Percentiles rank a stretch among this genome's conserved stretches.
phyloP scores from a whole-genome alignment of 23 tunicate genomes.

The Oikopleura vanhoeffeni region DNA sequence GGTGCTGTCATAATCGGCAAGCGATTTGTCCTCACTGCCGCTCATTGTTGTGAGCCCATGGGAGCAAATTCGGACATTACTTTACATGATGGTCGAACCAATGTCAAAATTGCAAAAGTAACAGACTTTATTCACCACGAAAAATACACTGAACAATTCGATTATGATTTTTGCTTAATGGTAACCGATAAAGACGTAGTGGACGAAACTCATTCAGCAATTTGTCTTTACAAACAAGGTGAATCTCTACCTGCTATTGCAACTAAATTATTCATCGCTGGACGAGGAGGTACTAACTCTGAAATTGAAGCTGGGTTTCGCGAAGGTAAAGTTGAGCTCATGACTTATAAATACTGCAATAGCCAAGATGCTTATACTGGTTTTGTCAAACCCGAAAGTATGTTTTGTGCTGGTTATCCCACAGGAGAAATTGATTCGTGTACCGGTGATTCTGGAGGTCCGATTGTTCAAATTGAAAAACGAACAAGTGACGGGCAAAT shows the following conservation, averaged over 20 bases:
- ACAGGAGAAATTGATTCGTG: not conserved
- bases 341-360: not conserved
- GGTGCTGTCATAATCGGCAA: not conserved
- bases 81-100: too few species aligned
- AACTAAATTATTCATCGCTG: constrained; percentile 7
- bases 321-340: not conserved
- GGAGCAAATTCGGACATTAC: not conserved
- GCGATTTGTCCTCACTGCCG: not conserved
- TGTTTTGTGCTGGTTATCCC: not conserved
- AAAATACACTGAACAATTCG: not conserved
- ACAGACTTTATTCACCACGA: not conserved
- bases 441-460: not conserved
- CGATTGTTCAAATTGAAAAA: not conserved
- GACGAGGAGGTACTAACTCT: constrained; percentile 15
- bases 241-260: not conserved
- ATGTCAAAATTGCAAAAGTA: too few species aligned
- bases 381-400: not conserved
- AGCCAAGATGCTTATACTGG: not conserved
- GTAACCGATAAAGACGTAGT: not conserved
- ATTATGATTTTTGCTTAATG: not conserved
- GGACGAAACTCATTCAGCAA: not conserved
- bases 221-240: not conserved
- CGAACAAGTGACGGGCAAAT: too few species aligned
- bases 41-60: not conserved
- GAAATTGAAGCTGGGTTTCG: not conserved